Conservation (phyloP, 2,113 vertebrate species). For the Chamaea fasciata region DNA sequence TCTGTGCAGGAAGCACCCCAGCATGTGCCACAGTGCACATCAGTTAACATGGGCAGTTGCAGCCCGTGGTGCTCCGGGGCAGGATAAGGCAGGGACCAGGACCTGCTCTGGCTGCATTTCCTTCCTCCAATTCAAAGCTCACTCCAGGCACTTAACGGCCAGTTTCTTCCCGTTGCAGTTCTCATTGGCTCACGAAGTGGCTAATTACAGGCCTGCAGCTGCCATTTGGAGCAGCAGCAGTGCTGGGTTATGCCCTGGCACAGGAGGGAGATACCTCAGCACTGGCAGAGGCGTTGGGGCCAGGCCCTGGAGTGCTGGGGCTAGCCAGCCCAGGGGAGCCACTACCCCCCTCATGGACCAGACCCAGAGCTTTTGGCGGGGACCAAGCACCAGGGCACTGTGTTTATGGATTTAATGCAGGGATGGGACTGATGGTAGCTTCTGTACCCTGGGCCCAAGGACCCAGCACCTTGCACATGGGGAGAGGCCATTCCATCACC, state of each 20-base stretch:
- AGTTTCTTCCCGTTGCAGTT: background rate
- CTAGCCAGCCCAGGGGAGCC: background rate
- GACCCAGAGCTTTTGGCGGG: background rate
- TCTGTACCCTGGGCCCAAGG: background rate
- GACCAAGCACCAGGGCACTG: rapidly evolving
- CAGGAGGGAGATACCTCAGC: background rate
- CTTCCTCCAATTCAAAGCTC: conserved; percentile 43
- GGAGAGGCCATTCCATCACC: background rate
- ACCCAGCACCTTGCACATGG: background rate
- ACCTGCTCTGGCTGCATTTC: background rate
- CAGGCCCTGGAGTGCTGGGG: background rate
- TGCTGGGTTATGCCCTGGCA: background rate
- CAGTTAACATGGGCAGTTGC: background rate
- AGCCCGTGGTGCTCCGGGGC: rapidly evolving
- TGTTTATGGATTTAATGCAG: background rate
- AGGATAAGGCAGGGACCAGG: background rate
- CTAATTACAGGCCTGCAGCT: background rate
- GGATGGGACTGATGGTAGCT: background rate
- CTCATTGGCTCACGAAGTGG: background rate
- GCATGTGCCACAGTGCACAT: rapidly evolving
- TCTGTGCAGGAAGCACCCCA: background rate
- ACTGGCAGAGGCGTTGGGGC: rapidly evolving
- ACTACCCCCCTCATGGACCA: rapidly evolving
- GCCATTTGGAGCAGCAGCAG: background rate
- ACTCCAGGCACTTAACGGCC: background rate